phyloP scores from a whole-genome alignment of 2,797 vertebrate genomes.

The Enteromius radiatus region DNA sequence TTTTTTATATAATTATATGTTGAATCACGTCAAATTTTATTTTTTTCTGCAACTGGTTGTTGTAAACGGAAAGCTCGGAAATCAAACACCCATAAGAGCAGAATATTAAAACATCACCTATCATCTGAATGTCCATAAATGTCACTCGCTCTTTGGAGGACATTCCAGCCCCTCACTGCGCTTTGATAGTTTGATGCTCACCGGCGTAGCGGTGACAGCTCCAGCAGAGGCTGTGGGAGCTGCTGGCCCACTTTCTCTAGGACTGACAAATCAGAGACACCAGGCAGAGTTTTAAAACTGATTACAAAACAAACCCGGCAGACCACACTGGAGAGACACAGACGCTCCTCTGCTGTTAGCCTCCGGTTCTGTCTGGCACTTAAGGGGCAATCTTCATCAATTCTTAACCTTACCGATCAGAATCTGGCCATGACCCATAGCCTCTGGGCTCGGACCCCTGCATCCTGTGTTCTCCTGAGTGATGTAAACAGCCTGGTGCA shows the following conservation, averaged over 20 bases:
- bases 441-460: constrained; percentile 26
- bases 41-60: background rate
- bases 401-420: constrained; percentile 48
- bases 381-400: constrained; percentile 34
- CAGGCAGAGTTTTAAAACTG: constrained; percentile 26
- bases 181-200: constrained; percentile 30
- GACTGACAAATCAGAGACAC: constrained; percentile 45
- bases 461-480: constrained; percentile 33
- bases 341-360: constrained; percentile 18
- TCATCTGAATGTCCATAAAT: constrained; percentile 4
- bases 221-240: constrained; percentile 50
- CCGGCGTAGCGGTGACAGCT: constrained; percentile 25
- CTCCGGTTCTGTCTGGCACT: constrained; percentile 29
- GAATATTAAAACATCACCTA: constrained; percentile 3
- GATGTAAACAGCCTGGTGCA: constrained; percentile 38
- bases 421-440: constrained; percentile 27
- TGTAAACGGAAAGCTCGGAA: background rate
- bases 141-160: constrained; percentile 8
- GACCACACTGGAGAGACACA: constrained; percentile 23
- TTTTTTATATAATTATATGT: background rate
- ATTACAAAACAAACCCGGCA: constrained; percentile 40
- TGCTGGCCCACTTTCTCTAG: constrained; percentile 48
- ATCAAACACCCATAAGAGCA: background rate
- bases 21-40: background rate
- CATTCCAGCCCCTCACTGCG: constrained; percentile 9